A percentile compares a stretch with the other conserved stretches of the same genome.
These are phyloP conservation scores for Kuschelorhynchus macadamiae DNA, from an alignment of 2,888 invertebrate species.

Conservation along the genomic window DNA sequence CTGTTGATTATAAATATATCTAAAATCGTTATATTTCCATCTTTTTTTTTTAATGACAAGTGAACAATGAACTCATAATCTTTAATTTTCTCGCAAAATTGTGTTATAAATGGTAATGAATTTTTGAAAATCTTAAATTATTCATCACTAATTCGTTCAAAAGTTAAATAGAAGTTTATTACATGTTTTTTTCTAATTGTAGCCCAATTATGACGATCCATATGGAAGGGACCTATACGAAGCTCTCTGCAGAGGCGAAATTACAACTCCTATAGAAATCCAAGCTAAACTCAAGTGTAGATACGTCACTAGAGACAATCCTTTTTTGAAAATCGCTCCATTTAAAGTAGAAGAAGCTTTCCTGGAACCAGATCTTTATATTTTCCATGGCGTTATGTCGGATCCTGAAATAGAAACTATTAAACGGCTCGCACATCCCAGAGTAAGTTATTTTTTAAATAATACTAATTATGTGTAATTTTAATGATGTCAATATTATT, in stretches of 20 bases:
- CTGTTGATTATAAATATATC: too few relatives aligned
- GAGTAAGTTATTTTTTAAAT: too few relatives aligned
- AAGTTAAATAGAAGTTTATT: too few relatives aligned
- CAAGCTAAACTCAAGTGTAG: conserved; percentile 77
- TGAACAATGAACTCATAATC: too few relatives aligned
- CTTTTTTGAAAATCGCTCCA: conserved; percentile 83
- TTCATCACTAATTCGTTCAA: too few relatives aligned
- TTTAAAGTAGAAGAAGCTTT: conserved; percentile 85
- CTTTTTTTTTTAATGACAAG: too few relatives aligned
- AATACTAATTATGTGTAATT: too few relatives aligned
- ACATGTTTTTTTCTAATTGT: background rate
- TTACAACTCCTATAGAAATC: conserved; percentile 70
- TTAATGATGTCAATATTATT: too few relatives aligned
- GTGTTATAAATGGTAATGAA: too few relatives aligned
- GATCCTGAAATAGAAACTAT: conserved; percentile 90
- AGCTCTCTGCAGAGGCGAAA: conserved; percentile 84
- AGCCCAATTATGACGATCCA: conserved; percentile 48
- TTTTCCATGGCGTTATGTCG: conserved; percentile 91
- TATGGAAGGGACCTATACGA: conserved; percentile 74
- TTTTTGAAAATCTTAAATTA: too few relatives aligned
- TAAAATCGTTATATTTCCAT: too few relatives aligned
- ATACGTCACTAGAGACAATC: conserved; percentile 77
- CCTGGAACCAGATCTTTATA: conserved; percentile 83
- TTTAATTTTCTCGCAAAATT: too few relatives aligned
- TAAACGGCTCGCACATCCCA: conserved; percentile 88